phyloP scores from a whole-genome alignment of 2,888 invertebrate genomes.

The Hemithea aestivaria region DNA sequence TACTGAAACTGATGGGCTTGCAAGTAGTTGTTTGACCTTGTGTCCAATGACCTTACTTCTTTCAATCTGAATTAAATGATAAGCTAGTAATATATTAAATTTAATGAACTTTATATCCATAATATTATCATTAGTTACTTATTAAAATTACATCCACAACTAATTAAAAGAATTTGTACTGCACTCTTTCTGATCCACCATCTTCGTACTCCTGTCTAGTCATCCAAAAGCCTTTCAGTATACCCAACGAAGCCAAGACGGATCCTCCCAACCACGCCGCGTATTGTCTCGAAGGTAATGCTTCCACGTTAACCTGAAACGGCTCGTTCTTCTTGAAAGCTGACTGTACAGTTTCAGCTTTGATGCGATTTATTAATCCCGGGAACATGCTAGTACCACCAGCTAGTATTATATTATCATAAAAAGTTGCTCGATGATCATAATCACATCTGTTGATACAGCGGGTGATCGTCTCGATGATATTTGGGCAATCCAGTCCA shows the following conservation, averaged over 20 bases:
- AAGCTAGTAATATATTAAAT: no score
- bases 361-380: conserved; percentile 93
- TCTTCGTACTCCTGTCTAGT: conserved; percentile 96
- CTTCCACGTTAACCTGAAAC: conserved; percentile 85
- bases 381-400: conserved; percentile 93
- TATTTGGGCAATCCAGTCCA: conserved; percentile 86
- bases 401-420: conserved; percentile 91
- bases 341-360: conserved; percentile 92
- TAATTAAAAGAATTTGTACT: conserved; percentile 87
- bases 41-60: no score
- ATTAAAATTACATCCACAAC: no score
- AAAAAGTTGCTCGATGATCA: conserved; percentile 90
- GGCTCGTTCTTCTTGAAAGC: conserved; percentile 73
- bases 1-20: no score
- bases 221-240: conserved; percentile 97
- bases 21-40: no score
- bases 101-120: no score
- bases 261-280: conserved; percentile 98
- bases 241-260: conserved; percentile 93
- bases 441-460: conserved; percentile 83
- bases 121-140: no score
- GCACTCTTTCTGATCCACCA: conserved; percentile 91
- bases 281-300: conserved; percentile 93
- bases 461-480: conserved; percentile 81
- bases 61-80: no score